Evolutionary conservation across 1,140 invertebrate species (phyloP).

Genomic region (Drosophila bipectinata): DNA sequence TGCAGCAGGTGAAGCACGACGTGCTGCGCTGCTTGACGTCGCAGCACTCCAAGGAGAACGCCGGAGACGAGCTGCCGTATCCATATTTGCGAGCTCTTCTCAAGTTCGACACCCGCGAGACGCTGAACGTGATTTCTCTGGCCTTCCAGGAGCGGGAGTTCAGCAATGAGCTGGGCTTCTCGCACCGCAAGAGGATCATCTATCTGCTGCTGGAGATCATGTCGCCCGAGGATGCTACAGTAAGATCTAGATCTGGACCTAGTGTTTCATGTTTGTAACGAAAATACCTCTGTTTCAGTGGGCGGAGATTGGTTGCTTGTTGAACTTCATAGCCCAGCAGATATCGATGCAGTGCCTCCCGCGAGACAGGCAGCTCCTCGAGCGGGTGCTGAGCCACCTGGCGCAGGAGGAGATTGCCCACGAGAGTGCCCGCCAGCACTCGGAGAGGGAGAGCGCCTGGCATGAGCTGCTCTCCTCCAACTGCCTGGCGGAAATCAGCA

Average conservation of each 20-base stretch:
- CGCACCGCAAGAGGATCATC: slow-evolving; percentile 91
- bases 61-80: slow-evolving; percentile 89
- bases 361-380: slow-evolving; percentile 81
- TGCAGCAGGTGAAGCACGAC: slow-evolving; percentile 91
- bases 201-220: slow-evolving; percentile 92
- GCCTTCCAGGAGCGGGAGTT: slow-evolving; percentile 95
- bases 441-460: slow-evolving; percentile 92
- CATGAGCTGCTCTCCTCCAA: slow-evolving; percentile 90
- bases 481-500: slow-evolving; percentile 86
- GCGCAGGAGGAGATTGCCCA: slow-evolving; percentile 82
- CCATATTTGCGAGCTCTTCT: slow-evolving; percentile 92
- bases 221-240: slow-evolving; percentile 88
- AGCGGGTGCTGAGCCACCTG: slow-evolving; percentile 84
- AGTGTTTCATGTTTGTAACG: not conserved
- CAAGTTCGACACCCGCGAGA: slow-evolving; percentile 94
- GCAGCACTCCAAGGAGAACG: slow-evolving; percentile 88
- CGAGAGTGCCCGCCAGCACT: slow-evolving; percentile 84
- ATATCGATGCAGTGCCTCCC: slow-evolving; percentile 84
- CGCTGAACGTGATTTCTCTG: slow-evolving; percentile 94
- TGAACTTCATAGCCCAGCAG: slow-evolving; percentile 85
- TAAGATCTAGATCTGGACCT: slow-evolving; percentile 74
- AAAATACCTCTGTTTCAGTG: slow-evolving; percentile 74
- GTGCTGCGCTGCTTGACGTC: slow-evolving; percentile 87
- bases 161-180: slow-evolving; percentile 88
- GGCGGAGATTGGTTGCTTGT: slow-evolving; percentile 84